Evolutionary conservation across 2,113 vertebrate species (phyloP).

Genomic region (Loxodonta africana): DNA sequence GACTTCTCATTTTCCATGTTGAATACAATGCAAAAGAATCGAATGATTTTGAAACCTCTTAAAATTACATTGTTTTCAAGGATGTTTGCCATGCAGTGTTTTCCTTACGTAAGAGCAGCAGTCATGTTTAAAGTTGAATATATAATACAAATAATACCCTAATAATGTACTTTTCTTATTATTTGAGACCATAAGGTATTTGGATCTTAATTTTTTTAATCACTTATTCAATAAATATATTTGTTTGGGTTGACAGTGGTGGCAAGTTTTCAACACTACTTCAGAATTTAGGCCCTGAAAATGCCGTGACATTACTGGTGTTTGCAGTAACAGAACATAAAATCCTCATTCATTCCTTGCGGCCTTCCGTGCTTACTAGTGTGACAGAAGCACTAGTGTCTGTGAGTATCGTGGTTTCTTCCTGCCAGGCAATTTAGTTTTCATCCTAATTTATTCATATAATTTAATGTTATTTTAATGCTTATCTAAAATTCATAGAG

Average conservation of each 20-base stretch:
- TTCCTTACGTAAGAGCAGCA: neutral
- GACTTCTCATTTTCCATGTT: slow-evolving; percentile 52
- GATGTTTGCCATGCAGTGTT: slow-evolving; percentile 19
- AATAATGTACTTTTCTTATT: neutral
- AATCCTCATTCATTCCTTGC: slow-evolving; percentile 98
- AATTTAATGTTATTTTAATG: slow-evolving; percentile 52
- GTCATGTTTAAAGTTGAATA: slow-evolving; percentile 48
- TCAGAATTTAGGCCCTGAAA: slow-evolving; percentile 97
- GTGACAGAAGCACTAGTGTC: slow-evolving; percentile 99
- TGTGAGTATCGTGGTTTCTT: slow-evolving; percentile 89
- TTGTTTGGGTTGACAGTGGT: slow-evolving; percentile 89
- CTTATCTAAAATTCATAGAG: slow-evolving; percentile 54
- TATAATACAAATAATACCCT: slow-evolving; percentile 25
- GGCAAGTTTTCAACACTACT: slow-evolving; percentile 97
- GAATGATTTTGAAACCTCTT: slow-evolving; percentile 42
- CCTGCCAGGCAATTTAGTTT: neutral
- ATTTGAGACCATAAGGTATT: slow-evolving; percentile 24
- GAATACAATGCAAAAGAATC: neutral
- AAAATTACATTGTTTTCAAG: slow-evolving; percentile 32
- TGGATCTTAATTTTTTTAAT: slow-evolving; percentile 41
- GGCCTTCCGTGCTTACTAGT: slow-evolving; percentile 98
- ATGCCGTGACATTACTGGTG: slow-evolving; percentile 95
- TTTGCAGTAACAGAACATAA: slow-evolving; percentile 99
- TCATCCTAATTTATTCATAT: slow-evolving; percentile 40
- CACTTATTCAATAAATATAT: slow-evolving; percentile 39